Base-by-base conservation (phyloP, 2,888 invertebrate genomes). In the Phlogophora meticulosa region DNA sequence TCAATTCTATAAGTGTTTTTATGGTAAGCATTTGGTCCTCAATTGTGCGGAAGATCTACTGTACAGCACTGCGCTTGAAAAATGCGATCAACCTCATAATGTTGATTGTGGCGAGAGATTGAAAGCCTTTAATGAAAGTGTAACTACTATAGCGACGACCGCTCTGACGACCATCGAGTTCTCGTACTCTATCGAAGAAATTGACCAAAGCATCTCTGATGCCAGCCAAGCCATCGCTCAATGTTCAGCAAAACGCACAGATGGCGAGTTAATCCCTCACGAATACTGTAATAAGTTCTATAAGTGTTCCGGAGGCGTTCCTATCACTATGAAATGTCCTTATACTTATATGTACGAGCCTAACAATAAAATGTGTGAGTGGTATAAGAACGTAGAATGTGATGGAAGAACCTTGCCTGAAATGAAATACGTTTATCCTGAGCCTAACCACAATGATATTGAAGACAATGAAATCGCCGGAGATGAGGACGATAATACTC, bases 61-160 rank as follows among this genome's bases (percentile, higher is more conserved):
- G 0, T 91, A 81, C 45, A 85, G 88, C 46, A 82, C 85, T 0
- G 24, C 62, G 1, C 83, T 32, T 3, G 80, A 88, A 28, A 60
- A 65, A 5, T 91, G 90, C 34, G 90, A 91, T 45, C 84, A 79
- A 84, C 80, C 87, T 2, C 36, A 79, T 4, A 84, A 85, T 7
- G 89, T 90, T 0, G 63, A 85, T 0, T 91, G 91, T 51, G 82
- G 82, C 4, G 67, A 82, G 32, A 85, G 88, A 64, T 22, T 64
- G 2, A 74, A 69, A 9, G 52, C 70, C 1, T 53, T 53, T 10
- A 53, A 38, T n/a, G 77, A 70, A 15, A 66, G 2, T 43, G 2
- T 42, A n/a, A 22, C 20, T n/a, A 36, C 34, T 40, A 7, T 2
- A 20, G 17, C 20, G 38, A 57, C 42, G 4, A 60, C 46, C n/a